Base-by-base conservation (phyloP, 2,797 vertebrate species). In the Sebastes dallii region DNA sequence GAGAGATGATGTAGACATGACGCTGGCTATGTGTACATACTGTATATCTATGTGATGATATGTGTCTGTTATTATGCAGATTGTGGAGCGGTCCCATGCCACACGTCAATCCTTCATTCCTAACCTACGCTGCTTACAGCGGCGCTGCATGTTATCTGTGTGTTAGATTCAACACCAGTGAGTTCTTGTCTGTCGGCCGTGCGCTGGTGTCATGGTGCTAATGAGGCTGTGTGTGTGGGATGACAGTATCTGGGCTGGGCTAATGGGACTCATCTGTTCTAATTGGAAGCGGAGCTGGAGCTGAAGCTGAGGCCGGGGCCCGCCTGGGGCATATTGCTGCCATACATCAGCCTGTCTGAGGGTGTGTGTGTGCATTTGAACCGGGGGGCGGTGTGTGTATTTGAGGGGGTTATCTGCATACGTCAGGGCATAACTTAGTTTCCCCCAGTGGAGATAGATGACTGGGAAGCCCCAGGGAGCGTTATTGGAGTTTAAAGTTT, bases 221-320 rank as follows among this genome's bases (percentile, higher is more conserved):
- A 94, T 90, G 89, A 94, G 92, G 79, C 90, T 77, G 86, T 80
- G 89, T 92, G 94, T 92, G 94, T 92, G 90, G 91, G 91, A 88
- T 93, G 94, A 94, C 92, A 94, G 91, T 91, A 93, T 93, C 91
- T 91, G 91, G 91, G 91, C 90, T 36, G 83, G 91, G 91, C 93
- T 96, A 96, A 96, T 95, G 93, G 93, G 92, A 92, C 94, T 96
- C 94, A 95, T 96, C 95, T 95, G 94, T 95, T 94, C 90, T 95
- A 94, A 95, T 94, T 94, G 94, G 92, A 89, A 92, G 87, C 64
- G 86, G 92, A 93, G 91, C 92, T 88, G 87, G 86, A 90, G 92
- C 89, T 90, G 85, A 67, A 87, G 88, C 88, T 64, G 84, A 87
- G 89, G 88, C 88, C 80, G 66, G 85, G 90, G 88, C 91, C 90